Evolutionary conservation across 64 coral and sea anemone genomes (phyloP), one percentile per base, ranked within the genome.

Genomic region (Montipora efflorescens): DNA sequence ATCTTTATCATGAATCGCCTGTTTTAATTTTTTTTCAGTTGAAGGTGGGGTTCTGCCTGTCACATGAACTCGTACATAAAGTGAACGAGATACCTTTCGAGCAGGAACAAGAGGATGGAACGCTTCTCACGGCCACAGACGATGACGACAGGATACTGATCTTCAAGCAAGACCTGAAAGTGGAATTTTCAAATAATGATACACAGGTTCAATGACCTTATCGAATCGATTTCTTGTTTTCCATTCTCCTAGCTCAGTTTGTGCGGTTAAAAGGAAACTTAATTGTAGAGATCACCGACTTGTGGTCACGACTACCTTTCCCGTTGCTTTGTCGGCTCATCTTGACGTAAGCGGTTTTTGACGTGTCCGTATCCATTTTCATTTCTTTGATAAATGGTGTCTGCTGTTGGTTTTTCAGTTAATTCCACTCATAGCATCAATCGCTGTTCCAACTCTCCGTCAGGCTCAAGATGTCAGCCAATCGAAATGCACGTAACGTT

Each of bases 131-230:
- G 3, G 13, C 77, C 1, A 55, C 79, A 28, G 84, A 92, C 2
- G 91, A 59, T 73, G 96, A 93, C 62, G 89, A 95, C 51, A 91
- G 96, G 78, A 80, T 59, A 90, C 44, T 99, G 48, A 76, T 89
- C 16, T 89, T 99, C 59, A 94, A 94, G 53, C 51, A 77, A 48
- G 80, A 99, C 48, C 90, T 99, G 13, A 90, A 83, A 51, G 83
- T 99, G 19, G 74, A 92, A 51, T 99, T 99, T 49, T 99, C 95
- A 1, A 99, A 99, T 83, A 94, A 95, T 86, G 83, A 89, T 25
- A 81, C 83, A 49, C 98, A 99, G 98, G 98, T 99, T 14, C 79
- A 82, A 4, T 64, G 79, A 57, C 48, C 8, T 52, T 28, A 28
- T 16, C n/a, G n/a, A 64, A 64, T 64, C 11, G 3, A 12, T 15